These are phyloP conservation scores for Buathra laborator DNA, from an alignment of 2,888 invertebrate genomes.

Conservation along the genomic window DNA sequence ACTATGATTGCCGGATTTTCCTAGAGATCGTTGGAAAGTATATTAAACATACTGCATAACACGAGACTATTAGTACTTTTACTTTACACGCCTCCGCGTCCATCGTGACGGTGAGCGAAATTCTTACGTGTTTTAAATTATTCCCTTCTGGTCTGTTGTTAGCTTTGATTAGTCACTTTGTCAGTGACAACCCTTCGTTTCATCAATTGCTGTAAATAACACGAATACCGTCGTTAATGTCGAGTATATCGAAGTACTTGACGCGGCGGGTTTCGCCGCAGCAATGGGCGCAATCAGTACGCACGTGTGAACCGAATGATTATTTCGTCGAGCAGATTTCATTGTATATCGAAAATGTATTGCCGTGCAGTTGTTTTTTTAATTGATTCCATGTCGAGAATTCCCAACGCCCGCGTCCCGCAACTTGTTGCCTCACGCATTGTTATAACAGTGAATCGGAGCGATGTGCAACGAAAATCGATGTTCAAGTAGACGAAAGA, in stretches of 20 bases:
- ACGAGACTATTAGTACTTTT: slow-evolving; percentile 3
- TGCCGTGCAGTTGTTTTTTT: not conserved
- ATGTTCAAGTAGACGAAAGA: slow-evolving; percentile 12
- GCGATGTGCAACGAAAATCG: slow-evolving; percentile 12
- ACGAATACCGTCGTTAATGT: not conserved
- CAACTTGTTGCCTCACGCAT: slow-evolving; percentile 50
- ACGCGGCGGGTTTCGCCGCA: not conserved
- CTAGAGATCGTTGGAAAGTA: not conserved
- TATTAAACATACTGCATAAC: not conserved
- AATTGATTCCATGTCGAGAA: slow-evolving; percentile 1
- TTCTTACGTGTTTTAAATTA: not conserved
- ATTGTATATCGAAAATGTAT: not conserved
- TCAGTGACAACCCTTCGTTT: not conserved
- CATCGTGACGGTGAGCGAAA: not conserved
- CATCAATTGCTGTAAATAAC: not conserved
- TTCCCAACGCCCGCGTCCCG: slow-evolving; percentile 9
- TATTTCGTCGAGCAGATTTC: not conserved
- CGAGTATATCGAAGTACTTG: not conserved
- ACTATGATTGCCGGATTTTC: not conserved
- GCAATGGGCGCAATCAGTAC: not conserved
- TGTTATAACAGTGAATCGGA: slow-evolving; percentile 20
- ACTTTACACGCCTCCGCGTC: not conserved
- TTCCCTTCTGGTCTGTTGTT: not conserved
- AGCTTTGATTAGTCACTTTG: not conserved
- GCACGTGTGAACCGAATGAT: not conserved